Conservation (phyloP, 1,140 invertebrate genomes). For the Aricia agestis region DNA sequence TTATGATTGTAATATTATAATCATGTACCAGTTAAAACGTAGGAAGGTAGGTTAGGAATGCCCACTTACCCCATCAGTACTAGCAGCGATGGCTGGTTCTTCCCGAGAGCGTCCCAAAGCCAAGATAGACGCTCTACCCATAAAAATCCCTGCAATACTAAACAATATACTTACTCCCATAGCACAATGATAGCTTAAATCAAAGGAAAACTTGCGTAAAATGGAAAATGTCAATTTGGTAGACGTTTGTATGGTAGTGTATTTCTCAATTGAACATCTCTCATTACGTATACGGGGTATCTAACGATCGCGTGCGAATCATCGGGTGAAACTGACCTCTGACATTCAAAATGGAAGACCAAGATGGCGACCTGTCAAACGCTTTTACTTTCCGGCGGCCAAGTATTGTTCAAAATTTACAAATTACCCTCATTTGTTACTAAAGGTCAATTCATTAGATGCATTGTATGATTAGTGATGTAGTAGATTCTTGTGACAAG, state of each 20-base stretch:
- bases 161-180: background rate
- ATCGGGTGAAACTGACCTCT: slow-evolving; percentile 54
- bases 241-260: slow-evolving; percentile 13
- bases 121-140: no score
- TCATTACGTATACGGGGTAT: slow-evolving; percentile 38
- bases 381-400: slow-evolving; percentile 28
- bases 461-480: slow-evolving; percentile 17
- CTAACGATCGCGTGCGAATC: slow-evolving; percentile 52
- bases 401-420: slow-evolving; percentile 17
- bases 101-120: no score
- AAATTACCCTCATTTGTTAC: slow-evolving; percentile 13
- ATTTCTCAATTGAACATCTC: slow-evolving; percentile 22
- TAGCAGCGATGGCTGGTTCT: no score
- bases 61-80: no score
- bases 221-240: slow-evolving; percentile 11
- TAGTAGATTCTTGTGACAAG: background rate
- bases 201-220: slow-evolving; percentile 8
- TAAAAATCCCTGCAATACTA: background rate
- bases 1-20: no score
- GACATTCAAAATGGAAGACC: slow-evolving; percentile 55
- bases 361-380: slow-evolving; percentile 11
- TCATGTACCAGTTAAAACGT: no score
- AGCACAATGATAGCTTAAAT: slow-evolving; percentile 13
- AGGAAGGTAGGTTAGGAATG: no score
- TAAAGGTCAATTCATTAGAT: slow-evolving; percentile 19